phyloP scores from a whole-genome alignment of 2,888 invertebrate genomes.

The Coremacera marginata region DNA sequence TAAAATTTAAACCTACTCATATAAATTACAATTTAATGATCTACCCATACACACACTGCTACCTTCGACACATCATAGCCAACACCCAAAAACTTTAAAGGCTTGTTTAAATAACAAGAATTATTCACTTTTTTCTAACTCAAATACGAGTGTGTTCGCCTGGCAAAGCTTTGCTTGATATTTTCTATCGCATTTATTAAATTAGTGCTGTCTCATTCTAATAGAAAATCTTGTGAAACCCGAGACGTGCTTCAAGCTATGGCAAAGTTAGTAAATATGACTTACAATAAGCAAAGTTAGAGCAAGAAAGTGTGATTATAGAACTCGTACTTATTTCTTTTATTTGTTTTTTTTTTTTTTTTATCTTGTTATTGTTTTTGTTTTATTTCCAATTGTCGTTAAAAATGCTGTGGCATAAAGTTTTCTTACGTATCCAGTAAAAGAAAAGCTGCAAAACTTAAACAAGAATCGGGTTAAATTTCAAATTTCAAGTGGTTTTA shows the following conservation, averaged over 20 bases:
- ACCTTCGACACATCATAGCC: not conserved
- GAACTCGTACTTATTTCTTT: not conserved
- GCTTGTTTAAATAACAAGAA: conserved; percentile 26
- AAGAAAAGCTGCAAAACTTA: conserved; percentile 24
- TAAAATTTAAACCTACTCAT: no score
- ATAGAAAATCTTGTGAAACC: not conserved
- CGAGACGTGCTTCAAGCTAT: not conserved
- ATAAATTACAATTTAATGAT: no score
- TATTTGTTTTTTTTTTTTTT: not conserved
- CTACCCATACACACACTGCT: no score
- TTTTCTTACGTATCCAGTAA: not conserved
- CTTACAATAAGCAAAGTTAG: conserved; percentile 11
- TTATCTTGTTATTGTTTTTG: no score
- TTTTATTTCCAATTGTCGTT: no score
- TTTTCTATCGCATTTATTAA: not conserved
- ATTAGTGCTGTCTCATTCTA: not conserved
- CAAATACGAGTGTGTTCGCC: not conserved
- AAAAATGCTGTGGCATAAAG: not conserved
- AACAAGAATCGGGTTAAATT: conserved; percentile 45
- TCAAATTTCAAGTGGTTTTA: conserved; percentile 52
- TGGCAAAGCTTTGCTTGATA: not conserved
- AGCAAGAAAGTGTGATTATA: conserved; percentile 14
- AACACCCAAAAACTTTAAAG: not conserved
- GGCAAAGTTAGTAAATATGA: not conserved
- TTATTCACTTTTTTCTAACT: conserved; percentile 1